phyloP scores from a whole-genome alignment of 2,797 vertebrate genomes.

The Emydoidea blandingii region DNA sequence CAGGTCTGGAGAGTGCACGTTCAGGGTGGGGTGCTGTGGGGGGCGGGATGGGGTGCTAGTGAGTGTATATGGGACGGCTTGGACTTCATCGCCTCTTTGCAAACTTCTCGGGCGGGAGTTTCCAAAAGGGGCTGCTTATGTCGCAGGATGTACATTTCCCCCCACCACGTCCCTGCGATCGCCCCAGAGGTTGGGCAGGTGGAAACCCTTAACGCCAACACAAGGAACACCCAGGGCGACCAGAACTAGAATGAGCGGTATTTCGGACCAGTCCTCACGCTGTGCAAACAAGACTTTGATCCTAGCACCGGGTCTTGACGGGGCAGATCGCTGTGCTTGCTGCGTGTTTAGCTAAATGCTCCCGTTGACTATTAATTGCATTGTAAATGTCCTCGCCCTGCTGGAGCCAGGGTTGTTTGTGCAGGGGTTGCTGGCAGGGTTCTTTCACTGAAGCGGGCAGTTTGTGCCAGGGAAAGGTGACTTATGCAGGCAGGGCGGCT shows the following conservation, averaged over 20 bases:
- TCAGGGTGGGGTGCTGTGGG: too few species aligned
- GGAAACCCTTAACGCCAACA: not conserved
- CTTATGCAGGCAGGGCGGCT: not conserved
- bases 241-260: not conserved
- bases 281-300: too few species aligned
- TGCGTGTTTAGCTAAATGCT: not conserved
- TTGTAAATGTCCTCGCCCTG: not conserved
- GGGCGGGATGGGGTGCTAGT: not conserved
- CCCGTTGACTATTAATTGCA: not conserved
- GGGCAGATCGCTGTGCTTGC: not conserved
- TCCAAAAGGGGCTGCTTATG: not conserved
- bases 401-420: too few species aligned
- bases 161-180: not conserved
- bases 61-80: not conserved
- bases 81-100: not conserved
- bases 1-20: not conserved
- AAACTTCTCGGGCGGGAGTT: not conserved
- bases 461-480: not conserved
- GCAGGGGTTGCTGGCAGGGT: not conserved
- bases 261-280: too few species aligned
- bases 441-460: too few species aligned
- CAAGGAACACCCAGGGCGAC: too few species aligned
- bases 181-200: not conserved
- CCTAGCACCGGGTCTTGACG: too few species aligned
- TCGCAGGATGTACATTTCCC: not conserved